Percentiles rank a stretch among this genome's conserved stretches.
phyloP scores from a whole-genome alignment of 2,797 vertebrate genomes.

The Coracias cyanogaster region DNA sequence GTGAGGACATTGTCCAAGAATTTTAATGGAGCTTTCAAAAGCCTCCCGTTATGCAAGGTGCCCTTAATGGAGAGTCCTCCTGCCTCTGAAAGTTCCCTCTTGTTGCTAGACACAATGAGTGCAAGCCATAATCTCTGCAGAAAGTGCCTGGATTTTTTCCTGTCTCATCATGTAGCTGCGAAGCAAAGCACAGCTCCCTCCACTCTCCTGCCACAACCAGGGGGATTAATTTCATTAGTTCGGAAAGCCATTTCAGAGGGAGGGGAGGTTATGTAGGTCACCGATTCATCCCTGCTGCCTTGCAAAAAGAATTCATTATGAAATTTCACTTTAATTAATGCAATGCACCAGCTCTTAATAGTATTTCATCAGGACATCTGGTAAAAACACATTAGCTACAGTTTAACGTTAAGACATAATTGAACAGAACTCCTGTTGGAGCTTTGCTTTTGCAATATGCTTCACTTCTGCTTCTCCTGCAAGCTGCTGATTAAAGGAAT shows the following conservation, averaged over 20 bases:
- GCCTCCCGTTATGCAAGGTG: background rate
- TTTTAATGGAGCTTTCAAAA: conserved; percentile 48
- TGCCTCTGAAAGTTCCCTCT: conserved; percentile 8
- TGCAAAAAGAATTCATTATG: conserved; percentile 57
- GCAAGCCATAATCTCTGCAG: background rate
- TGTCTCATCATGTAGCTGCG: background rate
- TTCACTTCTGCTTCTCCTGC: conserved; percentile 6
- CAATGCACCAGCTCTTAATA: conserved; percentile 7
- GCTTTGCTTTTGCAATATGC: conserved; percentile 23
- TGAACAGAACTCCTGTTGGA: conserved; percentile 25
- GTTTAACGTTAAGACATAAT: conserved; percentile 33
- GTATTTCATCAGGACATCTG: conserved; percentile 60
- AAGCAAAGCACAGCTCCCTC: background rate
- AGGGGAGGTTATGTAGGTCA: conserved; percentile 52
- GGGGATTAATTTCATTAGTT: conserved; percentile 39
- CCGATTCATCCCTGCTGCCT: conserved; percentile 16
- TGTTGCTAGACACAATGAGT: conserved; percentile 7
- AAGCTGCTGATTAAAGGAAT: background rate
- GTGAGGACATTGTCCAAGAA: background rate
- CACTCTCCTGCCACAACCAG: background rate
- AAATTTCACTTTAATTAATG: conserved; percentile 64
- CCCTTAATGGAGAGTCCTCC: background rate
- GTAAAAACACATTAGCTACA: conserved; percentile 50
- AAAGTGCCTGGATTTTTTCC: background rate
- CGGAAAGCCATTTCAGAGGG: background rate